A percentile compares a stretch with the other conserved stretches of the same genome.
Evolutionary conservation across 2,797 vertebrate species (phyloP).

Genomic region (Galago senegalensis): DNA sequence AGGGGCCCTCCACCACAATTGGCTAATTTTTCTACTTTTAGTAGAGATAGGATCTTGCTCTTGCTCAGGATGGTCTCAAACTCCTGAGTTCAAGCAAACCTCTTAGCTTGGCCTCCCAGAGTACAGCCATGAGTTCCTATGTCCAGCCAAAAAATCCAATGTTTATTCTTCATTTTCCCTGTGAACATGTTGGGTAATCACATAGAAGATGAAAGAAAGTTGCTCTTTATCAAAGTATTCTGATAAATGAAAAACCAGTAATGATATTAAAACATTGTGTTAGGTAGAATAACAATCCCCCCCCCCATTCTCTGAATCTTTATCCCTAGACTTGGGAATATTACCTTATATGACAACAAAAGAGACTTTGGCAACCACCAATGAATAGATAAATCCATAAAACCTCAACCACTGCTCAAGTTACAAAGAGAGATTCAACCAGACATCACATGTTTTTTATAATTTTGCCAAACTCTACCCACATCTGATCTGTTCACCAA

Average conservation of each 20-base stretch:
- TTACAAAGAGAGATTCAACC: neutral
- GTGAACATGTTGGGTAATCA: neutral
- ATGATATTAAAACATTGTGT: neutral
- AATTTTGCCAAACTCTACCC: neutral
- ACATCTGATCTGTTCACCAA: neutral
- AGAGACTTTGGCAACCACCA: neutral
- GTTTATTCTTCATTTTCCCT: neutral
- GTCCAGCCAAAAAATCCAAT: neutral
- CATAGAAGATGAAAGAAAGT: neutral
- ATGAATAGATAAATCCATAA: neutral
- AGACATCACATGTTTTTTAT: neutral
- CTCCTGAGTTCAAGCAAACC: no score
- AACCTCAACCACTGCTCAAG: neutral
- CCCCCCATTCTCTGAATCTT: neutral
- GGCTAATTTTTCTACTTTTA: no score
- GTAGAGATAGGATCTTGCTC: no score
- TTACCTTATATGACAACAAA: neutral
- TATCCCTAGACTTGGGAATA: neutral
- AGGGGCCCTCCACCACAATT: no score
- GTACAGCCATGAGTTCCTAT: no score
- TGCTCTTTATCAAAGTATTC: neutral
- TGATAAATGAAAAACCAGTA: neutral
- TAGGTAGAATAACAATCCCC: neutral
- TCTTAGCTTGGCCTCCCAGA: no score
- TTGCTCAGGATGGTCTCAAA: no score